phyloP scores from a whole-genome alignment of 1,140 invertebrate genomes.

The Latrodectus geometricus region DNA sequence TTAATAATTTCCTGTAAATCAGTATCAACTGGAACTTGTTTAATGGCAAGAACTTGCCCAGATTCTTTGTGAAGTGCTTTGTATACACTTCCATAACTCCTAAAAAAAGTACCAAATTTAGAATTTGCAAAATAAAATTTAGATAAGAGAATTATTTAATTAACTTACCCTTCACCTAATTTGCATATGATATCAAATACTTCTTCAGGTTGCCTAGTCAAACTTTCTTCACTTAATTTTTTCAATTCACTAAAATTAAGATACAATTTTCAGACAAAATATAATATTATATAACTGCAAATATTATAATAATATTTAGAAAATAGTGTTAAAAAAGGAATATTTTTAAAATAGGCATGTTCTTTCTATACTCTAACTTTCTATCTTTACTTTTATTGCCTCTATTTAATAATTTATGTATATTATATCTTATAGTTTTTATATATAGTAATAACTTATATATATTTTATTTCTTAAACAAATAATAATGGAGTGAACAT shows the following conservation, averaged over 20 bases:
- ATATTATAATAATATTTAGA: background rate
- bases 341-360: too few relatives aligned
- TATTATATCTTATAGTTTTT: too few relatives aligned
- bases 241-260: slow-evolving; percentile 81
- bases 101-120: background rate
- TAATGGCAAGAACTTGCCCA: slow-evolving; percentile 97
- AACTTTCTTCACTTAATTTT: slow-evolving; percentile 93
- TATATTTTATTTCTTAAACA: too few relatives aligned
- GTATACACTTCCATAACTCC: slow-evolving; percentile 86
- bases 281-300: background rate
- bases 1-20: slow-evolving; percentile 99
- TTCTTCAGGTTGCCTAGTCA: slow-evolving; percentile 96
- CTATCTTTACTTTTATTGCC: too few relatives aligned
- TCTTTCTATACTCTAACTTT: too few relatives aligned
- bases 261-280: background rate
- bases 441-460: too few relatives aligned
- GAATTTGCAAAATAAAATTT: background rate
- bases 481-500: too few relatives aligned
- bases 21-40: slow-evolving; percentile 98
- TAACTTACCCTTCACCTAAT: slow-evolving; percentile 89
- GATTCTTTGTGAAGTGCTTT: slow-evolving; percentile 98
- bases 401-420: too few relatives aligned
- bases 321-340: too few relatives aligned
- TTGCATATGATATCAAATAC: slow-evolving; percentile 99
- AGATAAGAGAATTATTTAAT: background rate